Conservation (phyloP, 2,113 vertebrate genomes). For the Desmodus rotundus region DNA sequence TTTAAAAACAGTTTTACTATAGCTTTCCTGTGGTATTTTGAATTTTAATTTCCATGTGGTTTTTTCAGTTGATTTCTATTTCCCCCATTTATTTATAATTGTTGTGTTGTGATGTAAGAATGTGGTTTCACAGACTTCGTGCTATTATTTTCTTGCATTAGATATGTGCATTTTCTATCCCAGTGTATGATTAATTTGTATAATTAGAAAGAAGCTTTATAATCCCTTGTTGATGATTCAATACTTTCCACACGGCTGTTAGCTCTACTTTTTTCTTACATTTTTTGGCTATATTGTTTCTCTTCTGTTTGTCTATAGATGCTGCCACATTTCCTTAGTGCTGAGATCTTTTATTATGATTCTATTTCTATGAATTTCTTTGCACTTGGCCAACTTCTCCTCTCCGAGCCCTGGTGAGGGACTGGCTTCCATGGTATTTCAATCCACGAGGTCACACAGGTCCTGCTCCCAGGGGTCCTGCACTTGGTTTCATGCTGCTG, state of each 20-base stretch:
- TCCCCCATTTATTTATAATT: constrained; percentile 1
- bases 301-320: neutral
- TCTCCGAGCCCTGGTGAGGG: neutral
- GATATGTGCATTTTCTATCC: neutral
- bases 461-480: neutral
- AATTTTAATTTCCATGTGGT: neutral
- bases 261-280: neutral
- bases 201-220: neutral
- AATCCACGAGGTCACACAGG: neutral
- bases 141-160: constrained; percentile 30
- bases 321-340: neutral
- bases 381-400: neutral
- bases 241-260: neutral
- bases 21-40: neutral
- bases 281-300: neutral
- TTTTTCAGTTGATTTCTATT: constrained; percentile 20
- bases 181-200: neutral
- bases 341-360: neutral
- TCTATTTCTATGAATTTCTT: neutral
- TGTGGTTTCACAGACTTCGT: constrained; percentile 7
- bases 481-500: neutral
- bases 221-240: neutral
- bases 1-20: neutral
- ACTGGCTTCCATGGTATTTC: neutral
- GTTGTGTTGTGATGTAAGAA: neutral